Evolutionary conservation across 2,797 vertebrate genomes (phyloP), one percentile per base, ranked within the genome.

Genomic region (Loriculus beryllinus): DNA sequence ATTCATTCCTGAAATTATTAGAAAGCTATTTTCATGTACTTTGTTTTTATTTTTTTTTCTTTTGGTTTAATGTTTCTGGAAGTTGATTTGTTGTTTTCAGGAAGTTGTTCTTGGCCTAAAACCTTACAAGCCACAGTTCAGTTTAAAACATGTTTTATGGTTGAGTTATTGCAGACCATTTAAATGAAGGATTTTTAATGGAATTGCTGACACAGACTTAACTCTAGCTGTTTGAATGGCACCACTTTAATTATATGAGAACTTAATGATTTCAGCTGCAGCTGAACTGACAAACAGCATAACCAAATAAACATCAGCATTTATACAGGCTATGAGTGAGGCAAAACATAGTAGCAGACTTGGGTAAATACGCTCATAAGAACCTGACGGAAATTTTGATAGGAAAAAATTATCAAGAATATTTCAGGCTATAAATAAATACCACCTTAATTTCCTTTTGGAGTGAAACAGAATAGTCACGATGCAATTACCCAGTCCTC

Each of bases 261-360:
- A 95, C 95, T 67, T 92, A 97, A 95, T 93, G 40, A 95, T 95
- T 92, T 93, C 93, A 96, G 81, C 92, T 96, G 84, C 94, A 94
- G 70, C 76, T 88, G 68, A 97, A 85, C 75, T 93, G 88, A 88
- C 82, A 95, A 90, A 25, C 8, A 76, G n/a, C 40, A 64, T 25
- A 95, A 86, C 76, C 62, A 79, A 89, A 95, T 76, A 95, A 96
- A 91, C 54, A 77, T 22, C 42, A 76, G 40, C 29, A 75, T 76
- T 93, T 93, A 64, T 51, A 63, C 47, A 87, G 71, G 29, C 62
- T 54, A 39, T 26, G 63, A 82, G 65, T 56, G 35, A 82, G 39
- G 45, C 84, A 94, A 94, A 95, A 29, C 8, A 15, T 52, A 82
- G 80, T 49, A 89, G 71, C 49, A 78, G 70, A 78, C 72, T 37